Percentiles rank a stretch among this genome's conserved stretches.
These are phyloP conservation scores for Neomorphus geoffroyi DNA, from an alignment of 2,797 vertebrate species.

Conservation along the genomic window DNA sequence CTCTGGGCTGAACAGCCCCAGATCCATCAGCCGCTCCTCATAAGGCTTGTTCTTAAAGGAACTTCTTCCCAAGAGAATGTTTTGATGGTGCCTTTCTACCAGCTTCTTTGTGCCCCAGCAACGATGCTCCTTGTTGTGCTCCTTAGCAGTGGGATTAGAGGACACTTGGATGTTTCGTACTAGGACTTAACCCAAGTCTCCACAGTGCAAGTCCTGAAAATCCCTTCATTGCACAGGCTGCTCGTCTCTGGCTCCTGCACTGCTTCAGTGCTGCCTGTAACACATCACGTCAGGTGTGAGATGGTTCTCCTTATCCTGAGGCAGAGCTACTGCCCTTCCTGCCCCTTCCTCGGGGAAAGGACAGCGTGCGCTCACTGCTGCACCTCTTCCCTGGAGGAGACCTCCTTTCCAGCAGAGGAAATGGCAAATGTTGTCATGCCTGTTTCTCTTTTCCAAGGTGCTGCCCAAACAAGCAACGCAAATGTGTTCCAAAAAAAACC, in stretches of 20 bases:
- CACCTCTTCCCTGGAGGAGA: not conserved
- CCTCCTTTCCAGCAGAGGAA: not conserved
- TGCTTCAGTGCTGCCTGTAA: not conserved
- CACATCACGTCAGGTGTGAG: not conserved
- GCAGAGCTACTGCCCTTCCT: not conserved
- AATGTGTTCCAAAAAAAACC: not conserved
- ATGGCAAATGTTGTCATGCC: not conserved
- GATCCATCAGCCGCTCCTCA: too few relatives aligned
- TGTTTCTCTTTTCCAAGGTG: not conserved
- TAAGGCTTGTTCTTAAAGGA: not conserved
- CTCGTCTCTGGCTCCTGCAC: not conserved
- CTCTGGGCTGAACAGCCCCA: too few relatives aligned
- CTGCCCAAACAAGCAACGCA: not conserved
- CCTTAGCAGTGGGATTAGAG: not conserved
- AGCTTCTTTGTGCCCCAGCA: not conserved
- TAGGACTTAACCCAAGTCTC: not conserved
- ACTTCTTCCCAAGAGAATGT: not conserved
- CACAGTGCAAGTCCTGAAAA: not conserved
- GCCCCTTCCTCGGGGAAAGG: too few relatives aligned
- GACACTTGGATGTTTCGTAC: not conserved
- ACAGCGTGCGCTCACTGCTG: rapidly evolving
- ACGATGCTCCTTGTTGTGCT: not conserved
- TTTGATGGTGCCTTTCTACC: not conserved
- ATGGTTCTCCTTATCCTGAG: not conserved
- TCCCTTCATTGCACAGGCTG: not conserved